Conservation (phyloP, 2,888 invertebrate species). For the Nasonovia ribisnigri region DNA sequence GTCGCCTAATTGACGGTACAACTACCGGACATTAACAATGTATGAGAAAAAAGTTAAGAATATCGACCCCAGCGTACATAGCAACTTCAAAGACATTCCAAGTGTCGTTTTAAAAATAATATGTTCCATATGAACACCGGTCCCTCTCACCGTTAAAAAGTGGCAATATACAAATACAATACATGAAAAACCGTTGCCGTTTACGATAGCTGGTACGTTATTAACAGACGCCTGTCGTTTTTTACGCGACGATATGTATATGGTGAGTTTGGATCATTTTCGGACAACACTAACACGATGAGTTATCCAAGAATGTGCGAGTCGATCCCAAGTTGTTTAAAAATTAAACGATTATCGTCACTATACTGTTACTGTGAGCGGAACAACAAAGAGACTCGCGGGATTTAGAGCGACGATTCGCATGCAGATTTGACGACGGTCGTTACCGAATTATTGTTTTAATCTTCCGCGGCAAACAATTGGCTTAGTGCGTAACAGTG, state of each 20-base stretch:
- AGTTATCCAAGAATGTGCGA: not conserved
- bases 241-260: not conserved
- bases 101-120: not conserved
- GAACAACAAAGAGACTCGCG: constrained; percentile 11
- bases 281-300: not conserved
- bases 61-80: not conserved
- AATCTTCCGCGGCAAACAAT: constrained; percentile 57
- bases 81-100: not conserved
- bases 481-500: constrained; percentile 11
- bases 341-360: not conserved
- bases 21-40: not conserved
- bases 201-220: not conserved
- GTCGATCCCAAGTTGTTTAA: not conserved
- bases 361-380: not conserved
- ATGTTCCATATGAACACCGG: not conserved
- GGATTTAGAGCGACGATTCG: constrained; percentile 23
- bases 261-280: not conserved
- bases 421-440: constrained; percentile 35
- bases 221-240: not conserved
- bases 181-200: not conserved
- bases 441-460: constrained; percentile 57
- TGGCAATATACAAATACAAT: not conserved
- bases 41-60: not conserved
- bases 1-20: not conserved
- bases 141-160: not conserved